Evolutionary conservation across 2,113 vertebrate species (phyloP).

Genomic region (Illadopsis cleaveri): DNA sequence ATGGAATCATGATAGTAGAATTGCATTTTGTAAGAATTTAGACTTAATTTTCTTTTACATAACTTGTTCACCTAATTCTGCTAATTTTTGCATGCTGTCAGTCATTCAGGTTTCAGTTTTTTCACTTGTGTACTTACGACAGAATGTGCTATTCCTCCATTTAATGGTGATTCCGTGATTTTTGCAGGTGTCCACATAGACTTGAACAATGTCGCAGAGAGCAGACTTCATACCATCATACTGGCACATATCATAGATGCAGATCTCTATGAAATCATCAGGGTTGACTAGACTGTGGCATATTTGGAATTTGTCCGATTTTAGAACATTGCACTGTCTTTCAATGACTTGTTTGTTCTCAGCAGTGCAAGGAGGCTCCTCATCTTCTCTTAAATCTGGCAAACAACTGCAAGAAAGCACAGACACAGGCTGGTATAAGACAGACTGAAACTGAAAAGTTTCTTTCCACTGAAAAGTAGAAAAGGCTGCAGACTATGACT

Average conservation of each 20-base stretch:
- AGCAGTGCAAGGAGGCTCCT: constrained; percentile 39
- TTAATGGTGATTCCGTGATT: constrained; percentile 44
- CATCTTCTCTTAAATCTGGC: constrained; percentile 49
- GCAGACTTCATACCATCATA: constrained; percentile 67
- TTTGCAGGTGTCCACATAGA: constrained; percentile 69
- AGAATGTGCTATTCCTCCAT: constrained; percentile 70
- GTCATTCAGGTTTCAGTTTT: not conserved
- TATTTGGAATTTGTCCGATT: constrained; percentile 43
- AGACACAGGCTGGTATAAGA: not conserved
- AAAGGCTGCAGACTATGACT: not conserved
- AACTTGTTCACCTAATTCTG: not conserved
- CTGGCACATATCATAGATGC: constrained; percentile 72
- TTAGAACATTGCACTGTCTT: constrained; percentile 60
- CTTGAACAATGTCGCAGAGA: constrained; percentile 62
- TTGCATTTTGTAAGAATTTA: not conserved
- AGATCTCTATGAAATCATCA: constrained; percentile 60
- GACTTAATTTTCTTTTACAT: not conserved
- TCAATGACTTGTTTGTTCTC: constrained; percentile 29
- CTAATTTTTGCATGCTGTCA: not conserved
- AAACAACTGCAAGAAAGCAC: constrained; percentile 57
- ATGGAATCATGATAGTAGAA: not conserved
- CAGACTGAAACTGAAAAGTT: not conserved
- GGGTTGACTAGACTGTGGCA: constrained; percentile 61
- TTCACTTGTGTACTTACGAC: constrained; percentile 51
- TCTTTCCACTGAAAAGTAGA: not conserved